Percentiles rank a stretch among this genome's conserved stretches.
Conservation (phyloP, 2,113 vertebrate genomes). For the Accipiter virgatus region DNA sequence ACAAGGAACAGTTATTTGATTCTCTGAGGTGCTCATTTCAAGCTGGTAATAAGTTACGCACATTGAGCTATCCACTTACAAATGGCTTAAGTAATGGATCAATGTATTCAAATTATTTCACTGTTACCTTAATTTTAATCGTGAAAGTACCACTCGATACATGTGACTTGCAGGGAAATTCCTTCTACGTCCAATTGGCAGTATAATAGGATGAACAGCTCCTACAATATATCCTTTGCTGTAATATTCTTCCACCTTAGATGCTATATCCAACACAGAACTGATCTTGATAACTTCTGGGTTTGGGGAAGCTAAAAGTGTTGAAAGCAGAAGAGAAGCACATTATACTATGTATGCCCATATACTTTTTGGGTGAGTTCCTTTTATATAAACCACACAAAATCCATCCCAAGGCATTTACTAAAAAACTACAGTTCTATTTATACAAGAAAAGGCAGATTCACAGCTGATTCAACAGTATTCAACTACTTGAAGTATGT, state of each 20-base stretch:
- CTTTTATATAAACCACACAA: constrained; percentile 14
- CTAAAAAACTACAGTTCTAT: background rate
- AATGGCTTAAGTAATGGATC: background rate
- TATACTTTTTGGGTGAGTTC: background rate
- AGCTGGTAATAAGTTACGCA: background rate
- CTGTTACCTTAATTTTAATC: constrained; percentile 82
- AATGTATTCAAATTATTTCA: background rate
- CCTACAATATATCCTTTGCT: constrained; percentile 85
- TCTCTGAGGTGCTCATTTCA: background rate
- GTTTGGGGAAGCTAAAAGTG: constrained; percentile 72
- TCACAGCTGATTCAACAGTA: background rate
- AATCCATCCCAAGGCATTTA: background rate
- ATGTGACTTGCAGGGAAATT: constrained; percentile 86
- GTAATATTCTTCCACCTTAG: constrained; percentile 89
- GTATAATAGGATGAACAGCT: constrained; percentile 88
- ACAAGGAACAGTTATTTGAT: background rate
- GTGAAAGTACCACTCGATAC: constrained; percentile 87
- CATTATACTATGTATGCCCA: background rate
- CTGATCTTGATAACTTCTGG: constrained; percentile 87
- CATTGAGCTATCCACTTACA: background rate
- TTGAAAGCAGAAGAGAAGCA: constrained; percentile 7
- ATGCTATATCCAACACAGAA: constrained; percentile 86
- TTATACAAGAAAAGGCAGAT: background rate
- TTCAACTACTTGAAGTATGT: background rate
- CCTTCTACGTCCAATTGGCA: constrained; percentile 80